These are phyloP conservation scores for Ammodytes marinus DNA, from an alignment of 2,113 vertebrate genomes.

Conservation along the genomic window DNA sequence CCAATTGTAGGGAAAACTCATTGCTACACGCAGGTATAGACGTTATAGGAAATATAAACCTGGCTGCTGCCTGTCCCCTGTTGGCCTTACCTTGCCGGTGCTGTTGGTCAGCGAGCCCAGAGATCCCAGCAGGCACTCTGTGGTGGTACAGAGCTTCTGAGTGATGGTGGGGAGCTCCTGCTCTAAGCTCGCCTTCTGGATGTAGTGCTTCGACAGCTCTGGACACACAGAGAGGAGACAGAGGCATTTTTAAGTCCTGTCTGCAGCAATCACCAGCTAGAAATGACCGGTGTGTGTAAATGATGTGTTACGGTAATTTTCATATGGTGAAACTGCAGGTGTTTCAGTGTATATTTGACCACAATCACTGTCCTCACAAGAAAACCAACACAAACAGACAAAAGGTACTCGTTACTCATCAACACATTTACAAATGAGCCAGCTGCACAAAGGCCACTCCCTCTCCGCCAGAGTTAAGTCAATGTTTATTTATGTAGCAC, in stretches of 20 bases:
- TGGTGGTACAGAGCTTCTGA: slow-evolving; percentile 95
- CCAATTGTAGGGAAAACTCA: slow-evolving; percentile 48
- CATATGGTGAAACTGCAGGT: not conserved
- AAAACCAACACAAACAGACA: not conserved
- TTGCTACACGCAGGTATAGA: not conserved
- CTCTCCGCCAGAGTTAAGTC: not conserved
- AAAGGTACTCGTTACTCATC: not conserved
- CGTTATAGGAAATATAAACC: not conserved
- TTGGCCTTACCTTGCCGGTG: slow-evolving; percentile 90
- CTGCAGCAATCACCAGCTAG: not conserved
- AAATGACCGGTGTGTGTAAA: not conserved
- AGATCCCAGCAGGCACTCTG: slow-evolving; percentile 95
- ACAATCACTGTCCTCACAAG: slow-evolving; percentile 7
- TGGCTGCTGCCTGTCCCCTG: slow-evolving; percentile 66
- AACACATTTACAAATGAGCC: slow-evolving; percentile 11
- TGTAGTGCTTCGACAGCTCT: slow-evolving; percentile 97
- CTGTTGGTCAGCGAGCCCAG: slow-evolving; percentile 90
- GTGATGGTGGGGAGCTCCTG: slow-evolving; percentile 93
- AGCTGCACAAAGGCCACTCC: not conserved
- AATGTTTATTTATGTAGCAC: no score
- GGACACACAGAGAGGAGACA: slow-evolving; percentile 36
- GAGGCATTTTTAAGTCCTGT: not conserved
- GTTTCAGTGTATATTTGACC: not conserved
- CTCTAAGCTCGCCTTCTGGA: slow-evolving; percentile 93
- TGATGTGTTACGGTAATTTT: not conserved